phyloP scores from a whole-genome alignment of 2,113 vertebrate species.

The Ibidorhyncha struthersii region DNA sequence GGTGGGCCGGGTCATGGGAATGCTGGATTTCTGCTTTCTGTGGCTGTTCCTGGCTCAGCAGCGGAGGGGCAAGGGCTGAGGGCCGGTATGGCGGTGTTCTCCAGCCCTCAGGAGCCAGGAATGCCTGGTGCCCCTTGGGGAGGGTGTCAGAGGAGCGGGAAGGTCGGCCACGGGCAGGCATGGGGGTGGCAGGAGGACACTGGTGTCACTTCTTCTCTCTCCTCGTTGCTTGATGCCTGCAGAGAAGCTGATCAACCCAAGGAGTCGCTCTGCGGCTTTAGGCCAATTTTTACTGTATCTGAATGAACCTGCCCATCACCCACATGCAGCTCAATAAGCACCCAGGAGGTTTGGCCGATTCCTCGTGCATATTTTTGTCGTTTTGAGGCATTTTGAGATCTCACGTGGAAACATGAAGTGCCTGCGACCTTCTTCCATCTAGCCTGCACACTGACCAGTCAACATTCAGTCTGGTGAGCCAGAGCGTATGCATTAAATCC shows the following conservation, averaged over 20 bases:
- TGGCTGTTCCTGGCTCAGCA: background rate
- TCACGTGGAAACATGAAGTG: background rate
- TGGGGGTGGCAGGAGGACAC: background rate
- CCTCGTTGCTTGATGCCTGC: accelerated
- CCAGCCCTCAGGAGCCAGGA: background rate
- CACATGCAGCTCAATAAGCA: background rate
- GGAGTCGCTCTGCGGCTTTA: background rate
- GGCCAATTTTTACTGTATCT: background rate
- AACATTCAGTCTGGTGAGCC: background rate
- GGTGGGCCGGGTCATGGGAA: background rate
- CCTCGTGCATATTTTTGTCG: background rate
- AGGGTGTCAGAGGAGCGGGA: background rate
- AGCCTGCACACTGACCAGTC: background rate
- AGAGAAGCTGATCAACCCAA: background rate
- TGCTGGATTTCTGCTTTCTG: background rate
- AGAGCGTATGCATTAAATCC: background rate
- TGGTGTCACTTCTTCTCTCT: background rate
- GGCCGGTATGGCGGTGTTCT: accelerated
- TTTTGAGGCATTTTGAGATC: background rate
- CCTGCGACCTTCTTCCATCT: background rate
- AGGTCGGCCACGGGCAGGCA: background rate
- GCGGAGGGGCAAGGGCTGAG: accelerated
- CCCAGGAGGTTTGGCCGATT: background rate
- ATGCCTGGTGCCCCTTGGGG: no score
- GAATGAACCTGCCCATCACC: background rate